phyloP scores from a whole-genome alignment of 2,797 vertebrate species.

The Novumbra hubbsi region DNA sequence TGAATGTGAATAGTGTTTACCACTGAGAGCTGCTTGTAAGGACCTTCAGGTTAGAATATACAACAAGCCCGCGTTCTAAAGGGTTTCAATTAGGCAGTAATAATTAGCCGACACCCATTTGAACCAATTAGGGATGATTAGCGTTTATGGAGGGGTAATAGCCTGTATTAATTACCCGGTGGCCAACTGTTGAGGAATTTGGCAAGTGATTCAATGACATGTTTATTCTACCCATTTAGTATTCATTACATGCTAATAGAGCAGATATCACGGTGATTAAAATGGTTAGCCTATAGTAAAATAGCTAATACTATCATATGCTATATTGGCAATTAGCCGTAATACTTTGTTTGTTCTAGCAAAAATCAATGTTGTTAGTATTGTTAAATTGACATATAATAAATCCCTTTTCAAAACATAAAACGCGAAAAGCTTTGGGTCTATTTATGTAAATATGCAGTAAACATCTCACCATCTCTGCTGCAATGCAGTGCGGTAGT shows the following conservation, averaged over 20 bases:
- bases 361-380: background rate
- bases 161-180: constrained; percentile 76
- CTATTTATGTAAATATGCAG: constrained; percentile 15
- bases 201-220: constrained; percentile 63
- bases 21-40: constrained; percentile 67
- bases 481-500: background rate
- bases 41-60: constrained; percentile 61
- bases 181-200: constrained; percentile 75
- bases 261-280: constrained; percentile 59
- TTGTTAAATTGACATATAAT: background rate
- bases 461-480: background rate
- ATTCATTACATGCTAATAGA: constrained; percentile 67
- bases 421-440: background rate
- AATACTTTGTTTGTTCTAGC: background rate
- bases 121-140: constrained; percentile 76
- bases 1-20: constrained; percentile 81
- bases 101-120: constrained; percentile 56
- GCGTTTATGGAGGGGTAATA: constrained; percentile 74
- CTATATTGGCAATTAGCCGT: no score
- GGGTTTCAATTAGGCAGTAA: constrained; percentile 74
- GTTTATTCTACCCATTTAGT: constrained; percentile 66
- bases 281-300: constrained; percentile 41
- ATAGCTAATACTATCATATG: background rate
- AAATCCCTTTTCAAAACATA: background rate
- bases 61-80: constrained; percentile 59